Base-by-base conservation (phyloP, 2,888 invertebrate species). In the Lomographa bimaculata region DNA sequence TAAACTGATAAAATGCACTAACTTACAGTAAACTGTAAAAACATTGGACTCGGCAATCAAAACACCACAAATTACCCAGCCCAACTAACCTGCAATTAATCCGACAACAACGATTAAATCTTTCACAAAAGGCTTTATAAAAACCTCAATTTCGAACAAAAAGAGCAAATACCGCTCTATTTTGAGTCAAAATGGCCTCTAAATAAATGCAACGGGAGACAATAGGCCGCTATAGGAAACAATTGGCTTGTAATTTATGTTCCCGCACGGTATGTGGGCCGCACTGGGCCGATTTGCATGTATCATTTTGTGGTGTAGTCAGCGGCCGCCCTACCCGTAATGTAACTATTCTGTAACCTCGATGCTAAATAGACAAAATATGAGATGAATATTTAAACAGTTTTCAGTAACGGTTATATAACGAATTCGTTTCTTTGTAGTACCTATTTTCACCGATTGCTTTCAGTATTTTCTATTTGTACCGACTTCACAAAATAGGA, bases 211-310 rank as follows among this genome's bases (percentile, higher is more conserved):
- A 63, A 57, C 62, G 52, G 57, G 57, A 64, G 59, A 64, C 74
- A 74, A 79, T 73, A 64, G 70, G 52, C 53, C 48, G 57, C 61
- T 67, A 75, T 74, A 72, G 74, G 71, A 83, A 83, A 82, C 82
- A 83, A 84, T 82, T 82, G 80, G 60, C 61, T 46, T 42, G 69
- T 75, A 78, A 82, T 82, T 80, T 81, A 83, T 77, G 72, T 66
- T 48, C 45, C 75, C 74, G 63, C 75, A 69, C 64, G 55, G 60
- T 67, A 64, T 69, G 66, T 67, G 65, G 75, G 73, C 64, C 67
- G 61, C 54, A 50, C 43, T 47, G 49, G 8, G 32, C 42, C 54
- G 49, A 51, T 54, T 54, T 54, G 54, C 54, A 51, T 54, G 51
- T 54, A 54, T 54, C 54, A 54, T 54, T 50, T 54, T 51, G 38